phyloP scores from a whole-genome alignment of 2,797 vertebrate genomes.

The Anguilla obscura region DNA sequence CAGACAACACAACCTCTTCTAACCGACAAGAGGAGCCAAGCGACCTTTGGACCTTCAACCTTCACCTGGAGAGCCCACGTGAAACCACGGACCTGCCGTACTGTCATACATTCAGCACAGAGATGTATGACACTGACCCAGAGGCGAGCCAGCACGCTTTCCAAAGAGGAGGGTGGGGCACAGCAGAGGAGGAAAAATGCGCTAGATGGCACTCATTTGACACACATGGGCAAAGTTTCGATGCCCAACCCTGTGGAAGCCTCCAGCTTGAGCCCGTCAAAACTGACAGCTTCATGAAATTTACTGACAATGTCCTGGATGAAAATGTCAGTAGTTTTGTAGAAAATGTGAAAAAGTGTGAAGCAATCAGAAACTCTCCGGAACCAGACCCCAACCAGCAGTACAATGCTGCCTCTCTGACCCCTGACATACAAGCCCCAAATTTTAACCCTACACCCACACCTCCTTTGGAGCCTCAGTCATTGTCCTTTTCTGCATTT shows the following conservation, averaged over 20 bases:
- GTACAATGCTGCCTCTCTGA: slow-evolving; percentile 19
- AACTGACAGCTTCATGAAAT: slow-evolving; percentile 39
- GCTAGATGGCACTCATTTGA: slow-evolving; percentile 32
- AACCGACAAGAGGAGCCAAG: slow-evolving; percentile 44
- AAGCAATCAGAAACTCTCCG: slow-evolving; percentile 38
- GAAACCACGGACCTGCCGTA: slow-evolving; percentile 27
- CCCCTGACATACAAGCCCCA: slow-evolving; percentile 23
- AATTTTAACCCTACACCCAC: slow-evolving; percentile 30
- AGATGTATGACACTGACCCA: slow-evolving; percentile 39
- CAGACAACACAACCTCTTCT: slow-evolving; percentile 37
- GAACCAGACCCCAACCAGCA: slow-evolving; percentile 30
- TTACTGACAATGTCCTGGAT: slow-evolving; percentile 35
- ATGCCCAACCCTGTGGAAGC: slow-evolving; percentile 25
- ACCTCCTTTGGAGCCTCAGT: slow-evolving; percentile 40
- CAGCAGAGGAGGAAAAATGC: neutral
- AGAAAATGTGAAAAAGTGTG: slow-evolving; percentile 40
- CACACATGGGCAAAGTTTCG: slow-evolving; percentile 27
- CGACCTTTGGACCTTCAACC: slow-evolving; percentile 45
- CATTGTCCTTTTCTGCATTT: slow-evolving; percentile 66
- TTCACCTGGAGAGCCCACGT: slow-evolving; percentile 34
- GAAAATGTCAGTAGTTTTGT: slow-evolving; percentile 41
- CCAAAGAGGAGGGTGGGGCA: slow-evolving; percentile 25
- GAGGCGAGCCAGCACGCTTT: slow-evolving; percentile 29
- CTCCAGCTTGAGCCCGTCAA: slow-evolving; percentile 33
- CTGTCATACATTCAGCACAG: slow-evolving; percentile 8